Base-by-base conservation (phyloP, 1,140 invertebrate genomes). In the Drosophila pseudoobscura region DNA sequence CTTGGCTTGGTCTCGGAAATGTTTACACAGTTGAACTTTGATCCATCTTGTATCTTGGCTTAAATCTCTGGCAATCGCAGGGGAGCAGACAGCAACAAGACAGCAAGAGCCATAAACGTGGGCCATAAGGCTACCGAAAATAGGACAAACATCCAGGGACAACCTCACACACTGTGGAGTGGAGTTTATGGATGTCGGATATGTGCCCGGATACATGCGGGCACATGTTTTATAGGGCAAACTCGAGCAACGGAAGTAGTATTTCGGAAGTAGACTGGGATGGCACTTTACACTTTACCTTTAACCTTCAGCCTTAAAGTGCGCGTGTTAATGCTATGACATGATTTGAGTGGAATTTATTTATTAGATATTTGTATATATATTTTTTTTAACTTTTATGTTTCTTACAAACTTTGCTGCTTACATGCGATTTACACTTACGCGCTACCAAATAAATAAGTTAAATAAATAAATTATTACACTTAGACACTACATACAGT, bases 381-480 rank as follows among this genome's bases (percentile, higher is more conserved):
- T 56, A 58, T 47, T 82, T 87, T 83, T 83, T 88, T 88, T 60
- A 47, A 41, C 56, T 87, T 87, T 87, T 87, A 52, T 88, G 83
- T 88, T 82, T 87, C 58, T 88, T 87, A 49, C 22, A 88, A 88
- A 88, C 83, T 46, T 88, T 88, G 84, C 83, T 76, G 80, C 80
- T 84, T 84, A 84, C 54, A 84, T 61, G 59, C 65, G 72, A 80
- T 59, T 61, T 54, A 65, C 68, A 66, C 79, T 83, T 83, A 88
- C 59, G 58, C 73, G n/a, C 69, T 79, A 88, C 88, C 83, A 88
- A 84, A 84, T 84, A 84, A 71, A 70, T 64, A 69, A 79, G 65
- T 70, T 73, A 60, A 89, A 89, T 89, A 39, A 39, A 39, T 39
- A 89, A 88, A 83, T 89, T 87, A 88, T 83, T 88, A 88, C 52